Evolutionary conservation across 2,888 invertebrate species (phyloP).

Genomic region (Vanessa cardui): DNA sequence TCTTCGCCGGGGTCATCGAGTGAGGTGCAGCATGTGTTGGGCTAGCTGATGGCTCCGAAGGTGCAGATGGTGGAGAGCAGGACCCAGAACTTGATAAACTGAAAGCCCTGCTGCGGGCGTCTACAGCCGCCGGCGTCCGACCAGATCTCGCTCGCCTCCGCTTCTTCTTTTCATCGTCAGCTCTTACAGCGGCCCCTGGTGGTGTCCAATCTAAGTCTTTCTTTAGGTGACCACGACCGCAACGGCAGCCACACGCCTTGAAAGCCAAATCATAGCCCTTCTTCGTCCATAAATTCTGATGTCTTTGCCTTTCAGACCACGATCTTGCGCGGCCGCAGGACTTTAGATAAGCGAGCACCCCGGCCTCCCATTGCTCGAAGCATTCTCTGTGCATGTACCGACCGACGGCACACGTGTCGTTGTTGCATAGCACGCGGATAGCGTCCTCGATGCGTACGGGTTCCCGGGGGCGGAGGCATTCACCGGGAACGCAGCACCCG

Average conservation of each 20-base stretch:
- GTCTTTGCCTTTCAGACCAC: slow-evolving; percentile 97
- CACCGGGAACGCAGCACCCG: slow-evolving; percentile 93
- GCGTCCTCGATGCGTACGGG: slow-evolving; percentile 86
- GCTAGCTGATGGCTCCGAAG: slow-evolving; percentile 88
- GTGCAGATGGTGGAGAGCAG: slow-evolving; percentile 91
- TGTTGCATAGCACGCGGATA: slow-evolving; percentile 96
- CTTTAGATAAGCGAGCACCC: slow-evolving; percentile 93
- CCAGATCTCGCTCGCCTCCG: slow-evolving; percentile 69
- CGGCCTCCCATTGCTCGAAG: slow-evolving; percentile 96
- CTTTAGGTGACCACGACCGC: slow-evolving; percentile 95
- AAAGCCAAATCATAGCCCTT: slow-evolving; percentile 98
- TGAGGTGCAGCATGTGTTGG: slow-evolving; percentile 84
- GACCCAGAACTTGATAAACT: slow-evolving; percentile 91
- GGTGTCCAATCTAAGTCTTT: slow-evolving; percentile 97
- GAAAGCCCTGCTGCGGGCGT: slow-evolving; percentile 86
- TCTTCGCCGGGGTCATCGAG: slow-evolving; percentile 84
- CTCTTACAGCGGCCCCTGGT: slow-evolving; percentile 84
- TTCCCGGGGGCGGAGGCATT: slow-evolving; percentile 90
- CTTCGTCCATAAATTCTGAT: slow-evolving; percentile 98
- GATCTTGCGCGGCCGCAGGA: slow-evolving; percentile 95
- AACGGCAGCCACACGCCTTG: slow-evolving; percentile 97
- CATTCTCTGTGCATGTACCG: slow-evolving; percentile 98
- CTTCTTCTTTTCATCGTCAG: slow-evolving; percentile 75
- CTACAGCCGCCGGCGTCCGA: slow-evolving; percentile 65
- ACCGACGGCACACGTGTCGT: slow-evolving; percentile 93